phyloP scores from a whole-genome alignment of 2,113 vertebrate genomes.

The Pollimyrus isidori region DNA sequence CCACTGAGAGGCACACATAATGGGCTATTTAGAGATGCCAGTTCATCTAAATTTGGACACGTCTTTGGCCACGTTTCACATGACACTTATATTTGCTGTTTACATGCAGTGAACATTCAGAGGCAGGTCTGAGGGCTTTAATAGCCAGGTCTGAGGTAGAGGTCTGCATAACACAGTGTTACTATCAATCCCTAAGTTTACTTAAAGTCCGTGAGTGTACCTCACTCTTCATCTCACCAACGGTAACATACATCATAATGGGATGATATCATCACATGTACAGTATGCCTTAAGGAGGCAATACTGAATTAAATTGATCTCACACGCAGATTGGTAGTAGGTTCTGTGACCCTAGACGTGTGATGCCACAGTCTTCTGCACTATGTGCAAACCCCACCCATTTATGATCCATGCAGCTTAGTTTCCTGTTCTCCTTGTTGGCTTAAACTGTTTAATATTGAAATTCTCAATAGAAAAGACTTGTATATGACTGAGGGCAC shows the following conservation, averaged over 20 bases:
- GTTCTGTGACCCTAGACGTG: background rate
- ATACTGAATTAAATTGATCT: background rate
- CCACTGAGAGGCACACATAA: background rate
- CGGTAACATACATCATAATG: background rate
- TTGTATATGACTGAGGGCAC: constrained; percentile 42
- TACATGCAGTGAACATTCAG: background rate
- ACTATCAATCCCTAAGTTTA: background rate
- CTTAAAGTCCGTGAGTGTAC: background rate
- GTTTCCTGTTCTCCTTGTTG: constrained; percentile 30
- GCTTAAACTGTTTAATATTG: constrained; percentile 32
- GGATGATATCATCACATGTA: background rate
- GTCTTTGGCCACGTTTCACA: background rate
- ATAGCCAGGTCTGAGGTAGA: background rate
- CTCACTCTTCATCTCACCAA: background rate
- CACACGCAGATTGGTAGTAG: background rate
- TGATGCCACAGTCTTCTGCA: background rate
- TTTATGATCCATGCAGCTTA: background rate
- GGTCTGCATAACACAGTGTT: background rate
- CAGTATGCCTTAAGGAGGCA: background rate
- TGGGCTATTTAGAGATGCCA: background rate
- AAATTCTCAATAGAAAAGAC: constrained; percentile 41
- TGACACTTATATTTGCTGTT: background rate
- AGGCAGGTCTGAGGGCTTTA: background rate
- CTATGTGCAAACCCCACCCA: background rate
- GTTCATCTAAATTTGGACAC: background rate